Evolutionary conservation across 1,140 invertebrate genomes (phyloP), one percentile per base, ranked within the genome.

Genomic region (Ctenoplectra terminalis): DNA sequence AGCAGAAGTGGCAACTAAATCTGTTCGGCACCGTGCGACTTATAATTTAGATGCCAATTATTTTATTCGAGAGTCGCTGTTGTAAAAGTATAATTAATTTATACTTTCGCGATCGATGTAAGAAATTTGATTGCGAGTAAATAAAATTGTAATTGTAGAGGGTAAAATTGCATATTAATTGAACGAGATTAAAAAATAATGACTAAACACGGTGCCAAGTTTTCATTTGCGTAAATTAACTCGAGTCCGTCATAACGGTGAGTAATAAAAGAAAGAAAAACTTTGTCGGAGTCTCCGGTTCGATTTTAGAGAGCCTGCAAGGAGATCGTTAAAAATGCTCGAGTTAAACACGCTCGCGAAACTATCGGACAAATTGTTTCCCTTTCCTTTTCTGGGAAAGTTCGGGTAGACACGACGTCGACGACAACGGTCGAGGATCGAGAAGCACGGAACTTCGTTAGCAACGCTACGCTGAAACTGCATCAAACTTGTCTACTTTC

Each of bases 401-500:
- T 43, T 46, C 15, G 26, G 31, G 13, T n/a, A 37, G n/a, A 54
- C 31, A 11, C 13, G 50, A 26, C 31, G 50, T 37, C 40, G 20
- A 31, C 43, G 48, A 23, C 58, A 48, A 52, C 48, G 34, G 29
- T 34, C 34, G 61, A 31, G 64, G 40, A 64, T 76, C 73, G 61
- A 23, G 73, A 76, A 66, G 29, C 60, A 40, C 17, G 31, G 17
- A 76, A 76, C 73, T 66, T 76, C 60, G 71, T 74, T 74, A 74
- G 54, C 71, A 29, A 74, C 29, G 40, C 56, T 31, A n/a, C 54
- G 71, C 23, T 60, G n/a, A n/a, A 74, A 60, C 56, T 74, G 54
- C 40, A 34, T 74, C 54, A 61, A 61, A 74, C 71, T 74, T 61
- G 71, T 48, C 71, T 61, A 74, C 71, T 74, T 61, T 74, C 71